These are phyloP conservation scores for Brachyistius frenatus DNA, from an alignment of 2,113 vertebrate species.

Conservation along the genomic window DNA sequence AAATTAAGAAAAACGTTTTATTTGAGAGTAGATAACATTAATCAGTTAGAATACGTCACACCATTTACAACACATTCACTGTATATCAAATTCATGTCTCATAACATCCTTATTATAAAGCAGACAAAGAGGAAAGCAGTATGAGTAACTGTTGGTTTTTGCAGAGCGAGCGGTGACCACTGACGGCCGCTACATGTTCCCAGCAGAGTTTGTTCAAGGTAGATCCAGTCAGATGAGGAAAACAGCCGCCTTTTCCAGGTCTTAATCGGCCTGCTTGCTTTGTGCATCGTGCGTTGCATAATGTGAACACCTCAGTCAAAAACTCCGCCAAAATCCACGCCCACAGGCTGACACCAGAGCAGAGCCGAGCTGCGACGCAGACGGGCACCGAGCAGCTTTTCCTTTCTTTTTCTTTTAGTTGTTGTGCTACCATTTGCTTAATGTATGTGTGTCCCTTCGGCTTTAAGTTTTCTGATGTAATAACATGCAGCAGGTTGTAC, in stretches of 20 bases:
- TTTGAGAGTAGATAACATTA: background rate
- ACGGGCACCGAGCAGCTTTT: constrained; percentile 16
- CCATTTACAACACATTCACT: constrained; percentile 2
- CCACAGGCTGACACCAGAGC: constrained; percentile 39
- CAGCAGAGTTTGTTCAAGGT: constrained; percentile 91
- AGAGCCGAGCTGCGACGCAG: constrained; percentile 29
- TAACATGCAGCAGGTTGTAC: constrained; percentile 72
- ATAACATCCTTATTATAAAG: background rate
- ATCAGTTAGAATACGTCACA: background rate
- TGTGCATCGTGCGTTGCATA: constrained; percentile 59
- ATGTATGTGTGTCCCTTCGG: constrained; percentile 74
- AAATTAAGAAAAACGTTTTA: constrained; percentile 15
- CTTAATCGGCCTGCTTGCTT: constrained; percentile 55
- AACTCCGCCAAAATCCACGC: constrained; percentile 43
- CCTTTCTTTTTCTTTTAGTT: constrained; percentile 28
- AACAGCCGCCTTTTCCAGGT: constrained; percentile 17
- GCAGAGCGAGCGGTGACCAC: constrained; percentile 93
- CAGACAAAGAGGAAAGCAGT: constrained; percentile 15
- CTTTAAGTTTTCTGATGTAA: constrained; percentile 80
- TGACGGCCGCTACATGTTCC: constrained; percentile 93
- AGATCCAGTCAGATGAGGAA: constrained; percentile 58
- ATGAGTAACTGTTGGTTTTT: constrained; percentile 81
- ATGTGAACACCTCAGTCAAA: constrained; percentile 48
- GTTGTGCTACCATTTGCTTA: constrained; percentile 73
- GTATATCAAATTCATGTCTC: constrained; percentile 9